Evolutionary conservation across 2,888 invertebrate genomes (phyloP), one percentile per base, ranked within the genome.

Genomic region (Agonum fuliginosum): DNA sequence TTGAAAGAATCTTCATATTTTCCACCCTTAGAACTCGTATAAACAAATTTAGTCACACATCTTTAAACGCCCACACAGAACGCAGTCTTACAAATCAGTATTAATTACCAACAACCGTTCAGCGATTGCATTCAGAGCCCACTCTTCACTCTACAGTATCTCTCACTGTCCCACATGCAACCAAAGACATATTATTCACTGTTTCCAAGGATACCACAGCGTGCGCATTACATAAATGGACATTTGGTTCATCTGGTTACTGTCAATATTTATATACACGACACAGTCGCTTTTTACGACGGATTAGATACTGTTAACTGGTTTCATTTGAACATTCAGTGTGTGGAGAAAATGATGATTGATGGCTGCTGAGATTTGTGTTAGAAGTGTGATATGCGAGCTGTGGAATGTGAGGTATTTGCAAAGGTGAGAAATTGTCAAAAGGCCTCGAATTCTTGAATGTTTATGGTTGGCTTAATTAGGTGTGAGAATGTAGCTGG

Each of bases 231-330:
- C 74, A 74, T 74, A 74, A 62, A 74, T 74, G 74, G 74, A 65
- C 74, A 74, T 74, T 74, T 65, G 62, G 62, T 62, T 74, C 74
- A 74, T 74, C 74, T 74, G 74, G 74, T 62, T 74, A 62, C 62
- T 74, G 65, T 74, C 74, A 74, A 74, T 74, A 74, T 70, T 70
- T 70, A 46, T 70, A 46, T 46, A 67, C 22, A 67, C n/a, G 19
- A 10, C 10, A 62, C 58, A 27, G 27, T 62, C 10, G 58, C 14
- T 62, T 62, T 54, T 62, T 62, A 62, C 30, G 8, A 27, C 10
- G 12, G 46, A 46, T 46, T 46, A 46, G 58, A 30, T 62, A 30
- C 58, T 62, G 58, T 62, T 62, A 62, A 46, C 46, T 46, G 14
- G 46, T 46, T 46, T 46, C 17, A 46, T 17, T 17, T 17, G 6